Conservation (phyloP, 2,113 vertebrate genomes). For the Eira barbara region DNA sequence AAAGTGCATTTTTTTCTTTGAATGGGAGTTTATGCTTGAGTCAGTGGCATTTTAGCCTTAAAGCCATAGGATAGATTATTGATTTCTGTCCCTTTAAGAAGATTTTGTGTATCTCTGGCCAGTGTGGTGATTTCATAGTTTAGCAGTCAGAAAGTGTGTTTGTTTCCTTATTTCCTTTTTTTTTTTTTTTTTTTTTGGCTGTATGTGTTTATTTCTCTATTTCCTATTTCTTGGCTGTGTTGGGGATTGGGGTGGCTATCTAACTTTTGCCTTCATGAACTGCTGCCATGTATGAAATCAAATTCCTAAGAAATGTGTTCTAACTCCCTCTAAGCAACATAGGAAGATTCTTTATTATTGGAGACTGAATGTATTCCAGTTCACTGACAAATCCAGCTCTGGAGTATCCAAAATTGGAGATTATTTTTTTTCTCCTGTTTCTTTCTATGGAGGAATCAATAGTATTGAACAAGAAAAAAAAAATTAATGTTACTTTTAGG, state of each 20-base stretch:
- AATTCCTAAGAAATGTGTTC: conserved; percentile 20
- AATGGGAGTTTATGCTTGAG: background rate
- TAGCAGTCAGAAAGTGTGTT: background rate
- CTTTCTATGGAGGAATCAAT: background rate
- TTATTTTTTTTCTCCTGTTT: background rate
- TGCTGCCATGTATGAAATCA: background rate
- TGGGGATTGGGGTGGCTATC: background rate
- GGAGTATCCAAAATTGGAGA: background rate
- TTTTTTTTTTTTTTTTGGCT: background rate
- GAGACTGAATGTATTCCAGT: background rate
- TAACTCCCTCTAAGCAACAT: background rate
- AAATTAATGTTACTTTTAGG: background rate
- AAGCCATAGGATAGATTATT: background rate
- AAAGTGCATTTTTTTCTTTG: background rate
- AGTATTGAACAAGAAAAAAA: conserved; percentile 16
- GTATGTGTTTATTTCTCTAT: background rate
- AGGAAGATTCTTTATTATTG: background rate
- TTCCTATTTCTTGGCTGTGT: background rate
- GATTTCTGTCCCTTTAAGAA: conserved; percentile 4
- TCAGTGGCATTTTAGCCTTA: background rate
- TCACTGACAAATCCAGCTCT: conserved; percentile 13
- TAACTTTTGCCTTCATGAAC: background rate
- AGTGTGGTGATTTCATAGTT: conserved; percentile 19
- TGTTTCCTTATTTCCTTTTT: background rate
- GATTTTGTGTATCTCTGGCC: background rate